Evolutionary conservation across 2,888 invertebrate species (phyloP), one percentile per base, ranked within the genome.

Genomic region (Coenonympha arcania): DNA sequence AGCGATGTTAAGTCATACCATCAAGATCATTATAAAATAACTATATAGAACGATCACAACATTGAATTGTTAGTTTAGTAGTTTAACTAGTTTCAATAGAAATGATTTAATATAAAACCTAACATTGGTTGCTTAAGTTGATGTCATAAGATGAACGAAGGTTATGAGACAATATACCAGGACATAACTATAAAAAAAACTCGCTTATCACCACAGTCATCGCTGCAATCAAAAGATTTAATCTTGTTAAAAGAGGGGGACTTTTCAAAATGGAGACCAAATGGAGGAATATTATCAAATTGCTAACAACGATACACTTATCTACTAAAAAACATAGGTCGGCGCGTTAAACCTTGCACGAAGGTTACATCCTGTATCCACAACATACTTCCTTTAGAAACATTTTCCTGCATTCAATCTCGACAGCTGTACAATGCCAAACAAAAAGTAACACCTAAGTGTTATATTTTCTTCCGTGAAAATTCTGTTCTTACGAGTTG

Each of bases 361-460:
- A 79, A 80, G 80, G 79, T 75, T 72, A 79, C 65, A 76, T 80
- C 79, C 79, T 79, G 76, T 60, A 66, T 30, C 33, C 34, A 45
- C 65, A 50, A 45, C 36, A 36, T 52, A 59, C 47, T 61, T 59
- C 62, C 62, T 61, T n/a, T 50, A 55, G 47, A 46, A 30, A 49
- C 46, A 56, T 55, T 60, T 60, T 58, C 59, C 59, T 60, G 53
- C 53, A 54, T 52, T 55, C 55, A 48, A 54, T 54, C 45, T 45
- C 44, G 33, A 39, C 33, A 47, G 34, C 40, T 19, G 42, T 44
- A 6, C 51, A 50, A 50, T 47, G 56, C 40, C 51, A 22, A 28
- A 52, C 56, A 55, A 56, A 54, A 56, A 56, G 33, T 33, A 30
- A 30, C 30, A 5, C 5, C 15, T 16, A 16, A 44, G 26, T 43